phyloP scores from a whole-genome alignment of 2,797 vertebrate genomes.

The Knipowitschia caucasica region DNA sequence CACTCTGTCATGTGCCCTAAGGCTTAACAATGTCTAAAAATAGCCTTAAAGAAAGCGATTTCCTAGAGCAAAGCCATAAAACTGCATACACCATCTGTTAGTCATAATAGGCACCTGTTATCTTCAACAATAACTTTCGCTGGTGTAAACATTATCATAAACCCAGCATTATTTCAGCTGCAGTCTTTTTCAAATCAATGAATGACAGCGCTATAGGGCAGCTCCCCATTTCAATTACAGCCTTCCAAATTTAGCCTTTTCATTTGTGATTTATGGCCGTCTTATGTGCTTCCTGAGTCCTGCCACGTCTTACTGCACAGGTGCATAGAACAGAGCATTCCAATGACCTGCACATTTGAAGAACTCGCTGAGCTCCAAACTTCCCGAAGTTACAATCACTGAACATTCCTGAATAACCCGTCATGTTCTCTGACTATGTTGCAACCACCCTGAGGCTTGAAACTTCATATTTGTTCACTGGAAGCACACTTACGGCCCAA shows the following conservation, averaged over 20 bases:
- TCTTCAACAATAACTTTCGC: background rate
- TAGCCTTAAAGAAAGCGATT: background rate
- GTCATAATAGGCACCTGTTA: background rate
- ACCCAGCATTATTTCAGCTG: background rate
- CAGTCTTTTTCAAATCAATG: background rate
- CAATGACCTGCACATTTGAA: constrained; percentile 24
- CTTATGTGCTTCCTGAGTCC: background rate
- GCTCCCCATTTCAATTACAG: background rate
- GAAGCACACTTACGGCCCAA: constrained; percentile 5
- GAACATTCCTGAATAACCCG: constrained; percentile 37
- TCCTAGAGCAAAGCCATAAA: constrained; percentile 3
- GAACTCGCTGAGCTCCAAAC: constrained; percentile 8
- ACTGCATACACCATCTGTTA: background rate
- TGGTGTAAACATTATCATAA: constrained; percentile 2
- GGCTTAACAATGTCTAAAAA: background rate
- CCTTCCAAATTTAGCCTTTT: constrained; percentile 7
- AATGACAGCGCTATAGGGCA: background rate
- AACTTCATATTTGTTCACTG: constrained; percentile 24
- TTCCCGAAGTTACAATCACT: constrained; percentile 7
- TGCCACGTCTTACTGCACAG: constrained; percentile 23
- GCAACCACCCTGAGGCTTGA: constrained; percentile 37
- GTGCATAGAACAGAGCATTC: constrained; percentile 21
- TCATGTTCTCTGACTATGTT: constrained; percentile 32
- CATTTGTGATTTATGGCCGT: constrained; percentile 3
- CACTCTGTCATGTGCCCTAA: background rate